These are phyloP conservation scores for Apamea crenata DNA, from an alignment of 2,888 invertebrate genomes.

Conservation along the genomic window DNA sequence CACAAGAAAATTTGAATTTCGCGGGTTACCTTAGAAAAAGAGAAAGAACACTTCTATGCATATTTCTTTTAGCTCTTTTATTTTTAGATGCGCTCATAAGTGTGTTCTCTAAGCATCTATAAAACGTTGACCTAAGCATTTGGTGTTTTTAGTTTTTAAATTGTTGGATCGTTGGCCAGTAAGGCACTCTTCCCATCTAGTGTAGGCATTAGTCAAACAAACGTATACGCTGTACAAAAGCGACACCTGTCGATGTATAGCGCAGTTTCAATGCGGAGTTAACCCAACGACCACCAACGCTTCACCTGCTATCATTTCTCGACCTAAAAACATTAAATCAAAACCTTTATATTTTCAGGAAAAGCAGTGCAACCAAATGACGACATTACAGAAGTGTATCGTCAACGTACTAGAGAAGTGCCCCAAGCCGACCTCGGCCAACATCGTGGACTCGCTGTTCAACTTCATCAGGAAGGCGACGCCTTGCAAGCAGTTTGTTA, in stretches of 20 bases:
- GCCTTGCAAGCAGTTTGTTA: constrained; percentile 88
- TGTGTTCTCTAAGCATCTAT: neutral
- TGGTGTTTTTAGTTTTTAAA: neutral
- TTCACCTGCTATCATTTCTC: neutral
- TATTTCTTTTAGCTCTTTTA: neutral
- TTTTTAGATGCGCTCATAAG: neutral
- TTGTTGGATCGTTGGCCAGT: neutral
- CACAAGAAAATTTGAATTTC: neutral
- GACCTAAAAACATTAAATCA: neutral
- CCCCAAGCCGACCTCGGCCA: constrained; percentile 93
- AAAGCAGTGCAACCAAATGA: constrained; percentile 78
- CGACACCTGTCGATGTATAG: neutral
- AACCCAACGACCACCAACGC: neutral
- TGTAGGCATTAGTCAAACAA: neutral
- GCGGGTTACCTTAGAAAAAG: neutral
- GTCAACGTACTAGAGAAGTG: constrained; percentile 92
- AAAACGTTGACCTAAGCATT: neutral
- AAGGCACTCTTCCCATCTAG: neutral
- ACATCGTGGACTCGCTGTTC: constrained; percentile 94
- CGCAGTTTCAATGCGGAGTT: neutral
- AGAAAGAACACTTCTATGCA: neutral
- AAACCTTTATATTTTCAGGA: constrained; percentile 71
- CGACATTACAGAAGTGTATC: constrained; percentile 88
- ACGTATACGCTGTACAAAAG: neutral
- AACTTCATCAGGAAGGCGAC: constrained; percentile 93